Evolutionary conservation across 2,888 invertebrate genomes (phyloP).

Genomic region (Drosophila anomelani): DNA sequence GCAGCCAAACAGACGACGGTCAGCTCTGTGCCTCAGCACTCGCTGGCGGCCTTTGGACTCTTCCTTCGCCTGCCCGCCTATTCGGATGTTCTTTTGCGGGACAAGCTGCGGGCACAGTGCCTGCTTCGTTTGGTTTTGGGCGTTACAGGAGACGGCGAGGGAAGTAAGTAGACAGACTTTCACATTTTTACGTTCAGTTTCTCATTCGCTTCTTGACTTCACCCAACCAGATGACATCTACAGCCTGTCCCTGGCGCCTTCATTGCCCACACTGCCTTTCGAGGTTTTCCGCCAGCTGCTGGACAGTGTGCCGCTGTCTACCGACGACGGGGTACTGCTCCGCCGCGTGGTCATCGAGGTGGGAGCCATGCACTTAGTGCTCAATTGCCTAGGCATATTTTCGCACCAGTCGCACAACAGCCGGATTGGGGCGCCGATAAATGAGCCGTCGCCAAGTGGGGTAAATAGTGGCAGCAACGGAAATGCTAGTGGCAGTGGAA

Average conservation of each 20-base stretch:
- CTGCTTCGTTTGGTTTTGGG: constrained; percentile 94
- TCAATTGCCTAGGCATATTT: constrained; percentile 95
- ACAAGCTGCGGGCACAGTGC: constrained; percentile 93
- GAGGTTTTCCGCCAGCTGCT: constrained; percentile 89
- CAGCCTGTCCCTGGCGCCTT: constrained; percentile 88
- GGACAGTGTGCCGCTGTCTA: constrained; percentile 90
- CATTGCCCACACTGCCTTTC: constrained; percentile 87
- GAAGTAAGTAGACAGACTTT: constrained; percentile 86
- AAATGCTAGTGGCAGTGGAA: constrained; percentile 34
- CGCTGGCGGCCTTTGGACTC: constrained; percentile 94
- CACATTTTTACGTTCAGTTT: background rate
- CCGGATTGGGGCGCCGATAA: constrained; percentile 79
- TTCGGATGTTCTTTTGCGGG: constrained; percentile 93
- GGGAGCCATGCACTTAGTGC: constrained; percentile 93
- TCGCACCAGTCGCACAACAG: constrained; percentile 90
- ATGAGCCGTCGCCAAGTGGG: constrained; percentile 48
- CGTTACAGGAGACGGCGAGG: constrained; percentile 96
- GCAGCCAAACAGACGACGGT: constrained; percentile 86
- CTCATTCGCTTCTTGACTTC: background rate
- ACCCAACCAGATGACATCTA: constrained; percentile 87
- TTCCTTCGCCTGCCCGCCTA: constrained; percentile 95
- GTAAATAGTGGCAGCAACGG: constrained; percentile 10
- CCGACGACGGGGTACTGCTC: constrained; percentile 91
- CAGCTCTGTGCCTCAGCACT: constrained; percentile 94
- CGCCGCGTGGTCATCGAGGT: constrained; percentile 92